A percentile compares a stretch with the other conserved stretches of the same genome.
Evolutionary conservation across 2,888 invertebrate genomes (phyloP).

Genomic region (Cryptocheilus praepositus): DNA sequence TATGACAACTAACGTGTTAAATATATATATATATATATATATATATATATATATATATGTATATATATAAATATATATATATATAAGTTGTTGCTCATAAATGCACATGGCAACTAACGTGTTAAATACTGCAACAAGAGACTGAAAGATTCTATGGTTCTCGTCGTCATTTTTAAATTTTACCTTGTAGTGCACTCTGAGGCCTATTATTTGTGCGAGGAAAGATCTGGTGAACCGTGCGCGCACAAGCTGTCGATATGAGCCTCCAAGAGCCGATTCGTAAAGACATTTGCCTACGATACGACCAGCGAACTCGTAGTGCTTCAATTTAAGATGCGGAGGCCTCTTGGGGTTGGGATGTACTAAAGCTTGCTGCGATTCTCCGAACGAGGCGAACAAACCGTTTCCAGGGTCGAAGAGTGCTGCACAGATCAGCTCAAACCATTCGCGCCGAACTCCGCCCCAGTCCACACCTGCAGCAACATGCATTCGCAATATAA

Average conservation of each 20-base stretch:
- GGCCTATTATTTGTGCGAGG: constrained; percentile 94
- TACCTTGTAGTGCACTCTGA: constrained; percentile 94
- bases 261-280: constrained; percentile 93
- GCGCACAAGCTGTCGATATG: constrained; percentile 91
- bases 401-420: constrained; percentile 90
- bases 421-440: constrained; percentile 90
- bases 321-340: constrained; percentile 86
- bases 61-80: too few relatives aligned
- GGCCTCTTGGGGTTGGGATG: constrained; percentile 92
- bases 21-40: too few relatives aligned
- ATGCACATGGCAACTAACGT: too few relatives aligned
- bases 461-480: constrained; percentile 93
- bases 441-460: constrained; percentile 95
- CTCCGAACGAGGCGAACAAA: constrained; percentile 90
- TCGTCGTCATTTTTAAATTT: background rate
- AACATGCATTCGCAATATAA: background rate
- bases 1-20: too few relatives aligned
- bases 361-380: constrained; percentile 90
- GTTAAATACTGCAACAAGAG: too few relatives aligned
- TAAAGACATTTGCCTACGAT: constrained; percentile 96
- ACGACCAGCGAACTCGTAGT: constrained; percentile 95
- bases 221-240: constrained; percentile 94
- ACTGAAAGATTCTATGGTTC: too few relatives aligned
- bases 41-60: too few relatives aligned
- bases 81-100: too few relatives aligned